Evolutionary conservation across 2,113 vertebrate species (phyloP).

Genomic region (Thamnophis sirtalis): DNA sequence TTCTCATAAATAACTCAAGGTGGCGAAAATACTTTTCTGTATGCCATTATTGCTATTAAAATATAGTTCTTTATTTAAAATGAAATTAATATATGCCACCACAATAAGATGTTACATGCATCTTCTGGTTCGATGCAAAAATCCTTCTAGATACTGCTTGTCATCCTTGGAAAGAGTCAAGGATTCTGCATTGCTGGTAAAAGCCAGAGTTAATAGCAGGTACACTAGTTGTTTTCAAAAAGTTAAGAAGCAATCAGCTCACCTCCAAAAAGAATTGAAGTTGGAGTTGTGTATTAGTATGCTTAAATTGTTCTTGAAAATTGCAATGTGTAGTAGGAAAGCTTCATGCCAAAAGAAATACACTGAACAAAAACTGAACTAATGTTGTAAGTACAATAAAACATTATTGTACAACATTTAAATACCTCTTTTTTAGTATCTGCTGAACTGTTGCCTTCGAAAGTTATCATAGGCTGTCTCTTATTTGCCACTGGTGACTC

Average conservation of each 20-base stretch:
- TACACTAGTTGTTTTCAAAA: not conserved
- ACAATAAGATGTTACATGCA: not conserved
- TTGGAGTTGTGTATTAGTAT: not conserved
- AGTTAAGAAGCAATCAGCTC: not conserved
- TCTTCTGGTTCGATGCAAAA: not conserved
- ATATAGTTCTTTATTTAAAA: not conserved
- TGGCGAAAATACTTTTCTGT: not conserved
- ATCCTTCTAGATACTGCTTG: not conserved
- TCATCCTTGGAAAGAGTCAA: not conserved
- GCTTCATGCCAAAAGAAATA: conserved; percentile 14
- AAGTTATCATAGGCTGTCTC: conserved; percentile 54
- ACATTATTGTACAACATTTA: conserved; percentile 39
- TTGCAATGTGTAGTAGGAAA: not conserved
- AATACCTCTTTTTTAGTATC: conserved; percentile 77
- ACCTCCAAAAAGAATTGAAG: not conserved
- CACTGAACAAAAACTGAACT: conserved; percentile 12
- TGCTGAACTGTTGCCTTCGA: conserved; percentile 59
- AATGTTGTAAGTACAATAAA: conserved; percentile 20
- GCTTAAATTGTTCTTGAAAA: not conserved
- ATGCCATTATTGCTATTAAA: not conserved
- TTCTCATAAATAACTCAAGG: not conserved
- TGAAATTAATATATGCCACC: not conserved
- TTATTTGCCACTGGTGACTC: conserved; percentile 45
- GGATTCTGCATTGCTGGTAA: not conserved
- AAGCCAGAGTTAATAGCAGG: not conserved